These are phyloP conservation scores for Pipistrellus nathusii DNA, from an alignment of 2,797 vertebrate genomes.

Conservation along the genomic window DNA sequence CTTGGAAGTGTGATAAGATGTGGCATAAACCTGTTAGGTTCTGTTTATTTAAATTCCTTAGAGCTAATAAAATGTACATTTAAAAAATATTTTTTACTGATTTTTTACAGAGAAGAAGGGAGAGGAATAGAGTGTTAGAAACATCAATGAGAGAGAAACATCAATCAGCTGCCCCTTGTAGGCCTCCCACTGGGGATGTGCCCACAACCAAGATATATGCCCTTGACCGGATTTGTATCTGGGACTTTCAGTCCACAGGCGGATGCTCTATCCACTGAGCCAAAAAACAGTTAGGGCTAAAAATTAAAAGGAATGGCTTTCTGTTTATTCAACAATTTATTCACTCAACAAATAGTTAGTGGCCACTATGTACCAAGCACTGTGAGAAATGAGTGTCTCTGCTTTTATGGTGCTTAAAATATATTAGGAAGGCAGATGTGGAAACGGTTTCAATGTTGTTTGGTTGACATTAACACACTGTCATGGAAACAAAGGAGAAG, in stretches of 20 bases:
- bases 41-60: conserved; percentile 42
- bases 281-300: not conserved
- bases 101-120: too few relatives aligned
- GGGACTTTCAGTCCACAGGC: too few relatives aligned
- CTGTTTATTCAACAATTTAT: conserved; percentile 37
- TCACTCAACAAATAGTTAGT: not conserved
- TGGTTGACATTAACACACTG: not conserved
- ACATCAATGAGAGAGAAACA: too few relatives aligned
- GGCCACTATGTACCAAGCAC: not conserved
- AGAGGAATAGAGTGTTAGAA: too few relatives aligned
- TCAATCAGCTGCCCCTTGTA: too few relatives aligned
- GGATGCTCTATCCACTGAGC: too few relatives aligned
- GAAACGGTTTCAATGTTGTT: not conserved
- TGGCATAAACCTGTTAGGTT: conserved; percentile 36
- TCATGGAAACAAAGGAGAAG: not conserved
- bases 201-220: too few relatives aligned
- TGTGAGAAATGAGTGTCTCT: not conserved
- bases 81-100: not conserved
- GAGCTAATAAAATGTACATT: not conserved
- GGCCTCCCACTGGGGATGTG: too few relatives aligned
- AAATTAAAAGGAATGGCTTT: conserved; percentile 35
- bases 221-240: too few relatives aligned
- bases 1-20: conserved; percentile 19
- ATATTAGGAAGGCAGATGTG: not conserved
- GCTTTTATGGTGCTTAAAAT: conserved; percentile 23